Evolutionary conservation across 2,797 vertebrate genomes (phyloP).

Genomic region (Hemitrygon akajei): DNA sequence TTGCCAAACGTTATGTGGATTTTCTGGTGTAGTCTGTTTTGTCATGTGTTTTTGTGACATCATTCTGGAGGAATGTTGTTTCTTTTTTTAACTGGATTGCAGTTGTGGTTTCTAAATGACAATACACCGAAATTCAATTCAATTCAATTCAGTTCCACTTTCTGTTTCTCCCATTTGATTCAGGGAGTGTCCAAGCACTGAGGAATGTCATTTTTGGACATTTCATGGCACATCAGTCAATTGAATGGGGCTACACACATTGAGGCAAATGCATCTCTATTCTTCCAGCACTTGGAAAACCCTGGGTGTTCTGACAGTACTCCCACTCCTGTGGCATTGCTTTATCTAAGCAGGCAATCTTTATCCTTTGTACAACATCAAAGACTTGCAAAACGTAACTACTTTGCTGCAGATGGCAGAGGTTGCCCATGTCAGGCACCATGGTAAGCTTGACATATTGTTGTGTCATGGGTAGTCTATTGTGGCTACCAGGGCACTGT

Average conservation of each 20-base stretch:
- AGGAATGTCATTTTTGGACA: not conserved
- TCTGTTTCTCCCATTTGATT: not conserved
- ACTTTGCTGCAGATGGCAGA: not conserved
- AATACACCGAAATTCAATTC: no score
- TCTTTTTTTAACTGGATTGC: no score
- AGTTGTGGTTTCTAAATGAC: no score
- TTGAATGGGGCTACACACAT: not conserved
- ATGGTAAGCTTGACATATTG: not conserved
- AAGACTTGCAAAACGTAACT: not conserved
- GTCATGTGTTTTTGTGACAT: no score
- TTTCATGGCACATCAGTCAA: not conserved
- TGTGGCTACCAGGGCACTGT: not conserved
- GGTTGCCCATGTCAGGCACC: not conserved
- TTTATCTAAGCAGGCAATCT: not conserved
- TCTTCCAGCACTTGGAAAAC: not conserved
- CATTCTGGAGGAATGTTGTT: no score
- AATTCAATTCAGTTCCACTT: not conserved
- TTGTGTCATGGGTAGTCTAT: not conserved
- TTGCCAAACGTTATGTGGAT: no score
- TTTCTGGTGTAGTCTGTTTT: no score
- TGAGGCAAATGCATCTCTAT: not conserved
- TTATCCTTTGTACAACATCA: not conserved
- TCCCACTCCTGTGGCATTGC: no score
- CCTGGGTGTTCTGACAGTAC: not conserved
- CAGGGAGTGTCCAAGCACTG: no score